phyloP scores from a whole-genome alignment of 2,797 vertebrate genomes.

The Coregonus ussuriensis region DNA sequence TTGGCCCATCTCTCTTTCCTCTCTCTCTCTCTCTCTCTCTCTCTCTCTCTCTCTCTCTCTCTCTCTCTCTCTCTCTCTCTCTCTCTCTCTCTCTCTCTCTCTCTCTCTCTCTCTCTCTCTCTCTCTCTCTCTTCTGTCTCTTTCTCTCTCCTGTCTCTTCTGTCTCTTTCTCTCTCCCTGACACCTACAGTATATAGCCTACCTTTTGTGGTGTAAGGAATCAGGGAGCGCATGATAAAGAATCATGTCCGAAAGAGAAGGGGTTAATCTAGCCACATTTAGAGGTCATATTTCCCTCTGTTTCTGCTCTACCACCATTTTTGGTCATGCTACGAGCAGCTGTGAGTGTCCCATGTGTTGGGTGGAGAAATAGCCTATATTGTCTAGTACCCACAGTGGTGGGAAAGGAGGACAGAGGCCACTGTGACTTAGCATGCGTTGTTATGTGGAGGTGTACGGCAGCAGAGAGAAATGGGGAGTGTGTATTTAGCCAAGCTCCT shows the following conservation, averaged over 20 bases:
- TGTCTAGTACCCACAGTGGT: not conserved
- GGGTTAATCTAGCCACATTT: not conserved
- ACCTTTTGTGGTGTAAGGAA: not conserved
- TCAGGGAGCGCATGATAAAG: too few relatives aligned
- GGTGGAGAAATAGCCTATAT: too few relatives aligned
- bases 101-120: not conserved
- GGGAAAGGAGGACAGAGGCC: not conserved
- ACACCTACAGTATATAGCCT: not conserved
- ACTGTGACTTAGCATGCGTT: not conserved
- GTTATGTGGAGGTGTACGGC: not conserved
- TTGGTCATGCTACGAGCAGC: too few relatives aligned
- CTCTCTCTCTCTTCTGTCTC: not conserved
- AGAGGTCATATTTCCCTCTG: too few relatives aligned
- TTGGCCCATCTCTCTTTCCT: conserved; percentile 11
- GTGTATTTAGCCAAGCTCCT: not conserved
- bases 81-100: not conserved
- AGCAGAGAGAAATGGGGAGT: not conserved
- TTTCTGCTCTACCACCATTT: too few relatives aligned
- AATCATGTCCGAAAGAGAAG: too few relatives aligned
- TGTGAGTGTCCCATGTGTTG: too few relatives aligned
- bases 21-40: not conserved
- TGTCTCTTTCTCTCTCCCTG: not conserved
- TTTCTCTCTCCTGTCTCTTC: too few relatives aligned
- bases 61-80: not conserved
- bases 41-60: too few relatives aligned